These are phyloP conservation scores for Drosophila melanica DNA, from an alignment of 1,140 invertebrate species.

Conservation along the genomic window DNA sequence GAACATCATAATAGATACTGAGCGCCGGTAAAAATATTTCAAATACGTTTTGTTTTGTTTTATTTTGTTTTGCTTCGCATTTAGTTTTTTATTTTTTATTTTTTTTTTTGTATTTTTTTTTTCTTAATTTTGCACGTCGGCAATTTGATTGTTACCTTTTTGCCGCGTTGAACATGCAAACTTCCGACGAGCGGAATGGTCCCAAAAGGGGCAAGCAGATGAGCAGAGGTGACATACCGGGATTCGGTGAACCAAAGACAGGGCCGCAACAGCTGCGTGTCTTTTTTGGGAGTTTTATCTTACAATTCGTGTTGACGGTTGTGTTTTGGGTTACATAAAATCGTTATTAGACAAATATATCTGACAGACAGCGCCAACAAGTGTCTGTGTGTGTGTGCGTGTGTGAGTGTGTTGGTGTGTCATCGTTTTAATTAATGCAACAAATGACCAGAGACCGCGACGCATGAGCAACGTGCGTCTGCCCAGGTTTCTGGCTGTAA, in stretches of 20 bases:
- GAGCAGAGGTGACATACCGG: background rate
- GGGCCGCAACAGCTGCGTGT: background rate
- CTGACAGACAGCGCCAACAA: slow-evolving; percentile 39
- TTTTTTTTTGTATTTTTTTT: background rate
- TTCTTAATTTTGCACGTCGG: slow-evolving; percentile 13
- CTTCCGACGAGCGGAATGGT: slow-evolving; percentile 47
- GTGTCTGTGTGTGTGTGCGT: slow-evolving; percentile 18
- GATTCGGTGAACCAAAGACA: background rate
- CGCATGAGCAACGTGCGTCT: slow-evolving; percentile 63
- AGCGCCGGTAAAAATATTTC: slow-evolving; percentile 37
- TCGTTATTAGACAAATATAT: slow-evolving; percentile 67
- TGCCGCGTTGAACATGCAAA: slow-evolving; percentile 41
- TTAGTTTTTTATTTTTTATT: slow-evolving; percentile 26
- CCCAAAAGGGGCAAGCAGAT: slow-evolving; percentile 1
- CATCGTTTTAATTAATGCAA: slow-evolving; percentile 76
- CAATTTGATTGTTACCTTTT: slow-evolving; percentile 38
- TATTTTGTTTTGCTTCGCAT: slow-evolving; percentile 17
- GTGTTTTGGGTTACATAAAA: slow-evolving; percentile 68
- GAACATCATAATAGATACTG: slow-evolving; percentile 56
- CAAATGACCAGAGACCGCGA: slow-evolving; percentile 37
- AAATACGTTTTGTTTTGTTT: slow-evolving; percentile 45
- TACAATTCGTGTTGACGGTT: slow-evolving; percentile 22
- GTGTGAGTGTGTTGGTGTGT: slow-evolving; percentile 33
- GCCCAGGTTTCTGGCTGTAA: slow-evolving; percentile 34
- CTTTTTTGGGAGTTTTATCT: slow-evolving; percentile 47